phyloP scores from a whole-genome alignment of 2,888 invertebrate genomes.

The Agrotis ipsilon region DNA sequence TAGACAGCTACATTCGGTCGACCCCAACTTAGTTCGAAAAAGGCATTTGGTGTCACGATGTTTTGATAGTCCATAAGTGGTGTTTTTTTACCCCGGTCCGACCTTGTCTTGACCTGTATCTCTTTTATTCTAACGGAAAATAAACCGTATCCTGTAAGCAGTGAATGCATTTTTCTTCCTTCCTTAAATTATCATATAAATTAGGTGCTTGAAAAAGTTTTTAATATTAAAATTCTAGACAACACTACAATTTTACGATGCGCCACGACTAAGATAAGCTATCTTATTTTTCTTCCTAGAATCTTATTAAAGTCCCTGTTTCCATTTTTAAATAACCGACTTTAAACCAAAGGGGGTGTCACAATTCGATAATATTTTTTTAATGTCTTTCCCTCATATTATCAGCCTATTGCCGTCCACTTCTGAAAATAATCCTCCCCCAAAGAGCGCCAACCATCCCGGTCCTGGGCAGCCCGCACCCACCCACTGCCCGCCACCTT shows the following conservation, averaged over 20 bases:
- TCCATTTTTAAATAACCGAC: not conserved
- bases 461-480: too few relatives aligned
- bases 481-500: too few relatives aligned
- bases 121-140: not conserved
- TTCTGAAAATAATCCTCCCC: too few relatives aligned
- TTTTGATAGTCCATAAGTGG: not conserved
- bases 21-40: not conserved
- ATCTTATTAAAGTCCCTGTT: not conserved
- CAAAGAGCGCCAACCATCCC: too few relatives aligned
- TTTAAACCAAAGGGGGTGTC: too few relatives aligned
- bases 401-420: too few relatives aligned
- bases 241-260: constrained; percentile 10
- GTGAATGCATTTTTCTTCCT: constrained; percentile 1
- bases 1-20: not conserved
- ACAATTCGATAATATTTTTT: too few relatives aligned
- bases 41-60: not conserved
- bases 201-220: constrained; percentile 9
- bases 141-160: constrained; percentile 10
- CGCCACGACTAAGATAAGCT: not conserved
- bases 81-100: too few relatives aligned
- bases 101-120: too few relatives aligned
- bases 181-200: constrained; percentile 23
- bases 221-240: constrained; percentile 22
- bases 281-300: not conserved
- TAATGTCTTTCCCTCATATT: too few relatives aligned